These are phyloP conservation scores for Chaetorhynchus papuensis DNA, from an alignment of 2,113 vertebrate species.

Conservation along the genomic window DNA sequence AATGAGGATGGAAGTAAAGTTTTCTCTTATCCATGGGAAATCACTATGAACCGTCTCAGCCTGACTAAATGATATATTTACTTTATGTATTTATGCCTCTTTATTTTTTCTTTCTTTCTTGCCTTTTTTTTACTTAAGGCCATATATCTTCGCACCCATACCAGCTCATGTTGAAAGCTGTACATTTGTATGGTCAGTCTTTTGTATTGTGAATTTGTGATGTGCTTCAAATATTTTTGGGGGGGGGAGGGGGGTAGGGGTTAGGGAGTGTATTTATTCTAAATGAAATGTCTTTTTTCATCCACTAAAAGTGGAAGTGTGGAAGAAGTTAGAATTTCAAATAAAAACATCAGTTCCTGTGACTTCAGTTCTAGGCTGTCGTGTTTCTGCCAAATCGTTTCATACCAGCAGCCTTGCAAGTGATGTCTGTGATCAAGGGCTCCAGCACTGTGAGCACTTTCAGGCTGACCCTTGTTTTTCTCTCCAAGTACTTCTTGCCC, in stretches of 20 bases:
- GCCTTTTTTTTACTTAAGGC: background rate
- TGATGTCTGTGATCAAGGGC: background rate
- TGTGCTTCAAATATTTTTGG: rapidly evolving
- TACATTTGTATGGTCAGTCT: rapidly evolving
- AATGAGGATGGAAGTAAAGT: background rate
- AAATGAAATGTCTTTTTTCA: background rate
- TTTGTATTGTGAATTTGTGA: background rate
- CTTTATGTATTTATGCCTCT: background rate
- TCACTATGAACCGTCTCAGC: background rate
- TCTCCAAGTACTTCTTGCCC: background rate
- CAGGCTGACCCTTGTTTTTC: background rate
- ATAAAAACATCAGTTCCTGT: background rate
- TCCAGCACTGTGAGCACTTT: background rate
- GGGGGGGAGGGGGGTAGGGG: background rate
- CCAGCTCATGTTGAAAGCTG: background rate
- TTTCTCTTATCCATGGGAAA: background rate
- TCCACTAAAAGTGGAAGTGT: background rate
- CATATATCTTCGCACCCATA: background rate
- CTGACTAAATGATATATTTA: background rate
- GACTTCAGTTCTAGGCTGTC: background rate
- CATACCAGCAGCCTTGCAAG: background rate
- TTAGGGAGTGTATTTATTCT: background rate
- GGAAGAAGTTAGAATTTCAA: background rate
- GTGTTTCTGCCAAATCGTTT: background rate
- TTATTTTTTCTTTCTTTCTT: background rate